Base-by-base conservation (phyloP, 2,113 vertebrate genomes). In the Condylura cristata region DNA sequence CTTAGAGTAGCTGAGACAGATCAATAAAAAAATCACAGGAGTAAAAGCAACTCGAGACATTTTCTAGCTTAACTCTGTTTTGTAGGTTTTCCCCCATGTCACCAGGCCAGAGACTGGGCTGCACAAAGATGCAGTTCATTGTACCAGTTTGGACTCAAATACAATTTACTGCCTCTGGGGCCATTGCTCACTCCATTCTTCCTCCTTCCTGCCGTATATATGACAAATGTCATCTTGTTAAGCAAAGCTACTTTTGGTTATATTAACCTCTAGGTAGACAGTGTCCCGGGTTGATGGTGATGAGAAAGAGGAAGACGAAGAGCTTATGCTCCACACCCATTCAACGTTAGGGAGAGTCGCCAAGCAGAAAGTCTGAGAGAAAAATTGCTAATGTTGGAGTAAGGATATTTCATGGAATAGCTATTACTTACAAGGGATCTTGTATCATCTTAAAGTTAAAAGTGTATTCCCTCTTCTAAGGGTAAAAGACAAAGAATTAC, bases 1-100 rank as follows among this genome's bases (percentile, higher is more conserved):
- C 12, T 56, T 61, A 30, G 41, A 53, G 44, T 18, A 41, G 10
- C 5, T 46, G 63, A 79, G 94, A 70, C 82, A 75, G 82, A 56
- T 89, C 10, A 86, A 70, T 48, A 86, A 87, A 91, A 91, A 79
- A 68, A 79, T 82, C n/a, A 66, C 0, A 82, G 53, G 37, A 80
- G 10, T 37, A 95, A 44, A 79, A 90, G 34, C 28, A 11, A 87
- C 6, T 86, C 46, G 37, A 17, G 71, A 46, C 93, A 90, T 53
- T 53, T 56, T 37, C 30, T 14, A 1, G 32, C 70, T 72, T 13
- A 5, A 2, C 37, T 63, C 11, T 78, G 24, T 75, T 58, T 87
- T 75, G 91, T 37, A 66, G 34, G 24, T 92, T 90, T 51, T 68
- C 39, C 17, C 80, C 24, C 2, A 20, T 44, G 46, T 70, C 11